phyloP scores from a whole-genome alignment of 53 echinoderm and acorn worm genomes.

The Crossaster papposus region DNA sequence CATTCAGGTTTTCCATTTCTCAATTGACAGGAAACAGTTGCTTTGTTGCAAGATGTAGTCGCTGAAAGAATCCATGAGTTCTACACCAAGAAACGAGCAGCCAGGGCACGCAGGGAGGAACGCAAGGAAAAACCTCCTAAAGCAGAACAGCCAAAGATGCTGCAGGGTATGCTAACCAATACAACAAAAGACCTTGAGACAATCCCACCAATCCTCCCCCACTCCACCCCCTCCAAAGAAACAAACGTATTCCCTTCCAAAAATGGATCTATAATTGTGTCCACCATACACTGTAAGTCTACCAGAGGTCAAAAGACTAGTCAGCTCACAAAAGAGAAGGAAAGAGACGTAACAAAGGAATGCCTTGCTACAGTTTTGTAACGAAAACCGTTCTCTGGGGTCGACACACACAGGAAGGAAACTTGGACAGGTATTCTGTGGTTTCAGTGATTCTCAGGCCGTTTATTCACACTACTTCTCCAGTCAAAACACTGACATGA shows the following conservation, averaged over 20 bases:
- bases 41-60: constrained; percentile 18
- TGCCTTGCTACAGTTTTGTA: too few relatives aligned
- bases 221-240: neutral
- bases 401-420: too few relatives aligned
- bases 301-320: too few relatives aligned
- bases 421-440: too few relatives aligned
- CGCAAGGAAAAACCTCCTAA: constrained; percentile 12
- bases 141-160: constrained; percentile 46
- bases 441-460: too few relatives aligned
- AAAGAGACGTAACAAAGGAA: too few relatives aligned
- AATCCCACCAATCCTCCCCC: neutral
- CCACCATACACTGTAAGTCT: too few relatives aligned
- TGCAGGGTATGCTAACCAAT: constrained; percentile 13
- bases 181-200: neutral
- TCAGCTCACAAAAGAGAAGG: too few relatives aligned
- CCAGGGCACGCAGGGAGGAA: neutral
- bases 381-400: too few relatives aligned
- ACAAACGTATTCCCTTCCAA: neutral
- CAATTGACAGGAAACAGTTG: constrained; percentile 29
- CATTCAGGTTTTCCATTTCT: neutral
- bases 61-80: constrained; percentile 13
- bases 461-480: too few relatives aligned
- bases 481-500: too few relatives aligned
- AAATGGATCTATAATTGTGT: too few relatives aligned
- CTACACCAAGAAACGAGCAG: constrained; percentile 31